Conservation (phyloP, 2,888 invertebrate species). For the Caenorhabditis imperialis region DNA sequence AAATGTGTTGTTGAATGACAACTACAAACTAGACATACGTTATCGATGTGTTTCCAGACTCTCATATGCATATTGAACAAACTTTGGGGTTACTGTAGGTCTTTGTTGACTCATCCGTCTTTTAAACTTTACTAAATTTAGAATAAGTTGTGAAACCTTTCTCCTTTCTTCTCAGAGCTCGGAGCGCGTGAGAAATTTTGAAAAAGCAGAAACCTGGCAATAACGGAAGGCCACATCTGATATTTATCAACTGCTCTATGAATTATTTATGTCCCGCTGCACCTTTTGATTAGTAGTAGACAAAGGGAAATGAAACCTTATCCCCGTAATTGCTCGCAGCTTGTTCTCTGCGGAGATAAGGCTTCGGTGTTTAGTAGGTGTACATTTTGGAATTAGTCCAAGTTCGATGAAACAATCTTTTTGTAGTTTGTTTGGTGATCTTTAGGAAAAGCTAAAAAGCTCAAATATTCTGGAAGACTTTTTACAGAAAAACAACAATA, state of each 20-base stretch:
- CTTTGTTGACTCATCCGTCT: background rate
- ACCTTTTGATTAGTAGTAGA: constrained; percentile 31
- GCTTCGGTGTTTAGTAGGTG: too few species aligned
- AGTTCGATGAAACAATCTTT: too few species aligned
- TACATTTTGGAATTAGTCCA: too few species aligned
- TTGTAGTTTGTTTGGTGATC: too few species aligned
- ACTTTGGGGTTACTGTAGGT: background rate
- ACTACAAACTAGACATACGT: too few species aligned
- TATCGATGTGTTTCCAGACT: background rate
- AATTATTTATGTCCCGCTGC: constrained; percentile 10
- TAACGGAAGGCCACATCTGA: background rate
- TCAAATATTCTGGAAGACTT: background rate
- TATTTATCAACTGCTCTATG: constrained; percentile 7
- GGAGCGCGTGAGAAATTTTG: too few species aligned
- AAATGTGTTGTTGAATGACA: too few species aligned
- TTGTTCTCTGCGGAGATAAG: constrained; percentile 13
- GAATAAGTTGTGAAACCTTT: background rate
- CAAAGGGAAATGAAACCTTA: constrained; percentile 40
- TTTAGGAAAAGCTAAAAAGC: too few species aligned
- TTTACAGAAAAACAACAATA: background rate
- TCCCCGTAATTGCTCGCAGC: constrained; percentile 31
- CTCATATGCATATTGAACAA: too few species aligned
- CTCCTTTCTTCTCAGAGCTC: background rate
- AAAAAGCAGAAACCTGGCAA: background rate
- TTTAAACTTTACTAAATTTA: background rate